A percentile compares a stretch with the other conserved stretches of the same genome.
Evolutionary conservation across 2,113 vertebrate species (phyloP).

Genomic region (Nannospalax galili): DNA sequence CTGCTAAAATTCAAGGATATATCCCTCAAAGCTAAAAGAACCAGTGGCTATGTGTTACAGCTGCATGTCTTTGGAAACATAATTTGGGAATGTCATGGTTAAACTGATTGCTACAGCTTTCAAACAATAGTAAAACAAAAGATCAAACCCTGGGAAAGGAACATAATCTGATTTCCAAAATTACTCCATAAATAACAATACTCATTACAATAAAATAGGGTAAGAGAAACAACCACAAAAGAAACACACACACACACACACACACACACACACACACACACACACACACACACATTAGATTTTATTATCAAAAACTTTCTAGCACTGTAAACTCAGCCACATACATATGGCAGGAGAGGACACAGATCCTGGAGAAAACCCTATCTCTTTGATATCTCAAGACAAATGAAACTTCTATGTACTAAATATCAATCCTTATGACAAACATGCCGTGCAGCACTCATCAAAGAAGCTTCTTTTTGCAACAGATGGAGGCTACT

Average conservation of each 20-base stretch:
- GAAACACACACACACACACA: neutral
- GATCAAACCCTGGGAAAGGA: neutral
- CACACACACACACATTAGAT: neutral
- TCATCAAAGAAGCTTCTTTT: too few species aligned
- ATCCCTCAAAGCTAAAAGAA: neutral
- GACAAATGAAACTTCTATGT: too few species aligned
- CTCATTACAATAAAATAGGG: neutral
- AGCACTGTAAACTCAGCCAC: too few species aligned
- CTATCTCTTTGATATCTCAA: too few species aligned
- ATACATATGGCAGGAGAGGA: too few species aligned
- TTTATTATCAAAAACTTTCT: neutral
- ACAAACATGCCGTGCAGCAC: too few species aligned
- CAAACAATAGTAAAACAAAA: neutral
- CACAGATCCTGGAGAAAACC: too few species aligned
- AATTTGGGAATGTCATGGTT: slow-evolving; percentile 1
- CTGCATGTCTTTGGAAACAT: neutral
- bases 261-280: neutral
- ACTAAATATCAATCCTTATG: too few species aligned
- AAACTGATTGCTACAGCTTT: neutral
- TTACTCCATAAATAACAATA: neutral
- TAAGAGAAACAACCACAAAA: neutral
- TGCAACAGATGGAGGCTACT: too few species aligned
- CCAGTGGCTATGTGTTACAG: neutral
- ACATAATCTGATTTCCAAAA: neutral
- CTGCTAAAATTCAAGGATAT: neutral